Conservation (phyloP, 2,888 invertebrate species). For the Cephalotes varians region DNA sequence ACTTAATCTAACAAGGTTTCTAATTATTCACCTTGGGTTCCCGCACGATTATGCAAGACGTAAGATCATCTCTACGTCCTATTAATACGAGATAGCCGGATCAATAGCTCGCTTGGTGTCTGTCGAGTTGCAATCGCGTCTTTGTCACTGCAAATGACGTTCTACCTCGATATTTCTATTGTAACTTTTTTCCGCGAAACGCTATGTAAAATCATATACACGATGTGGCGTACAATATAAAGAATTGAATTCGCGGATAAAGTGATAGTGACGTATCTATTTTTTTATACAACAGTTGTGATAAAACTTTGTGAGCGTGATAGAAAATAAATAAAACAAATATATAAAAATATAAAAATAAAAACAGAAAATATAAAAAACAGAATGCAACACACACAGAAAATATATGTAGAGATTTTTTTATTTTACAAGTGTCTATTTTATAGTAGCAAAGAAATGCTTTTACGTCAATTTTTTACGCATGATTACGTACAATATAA, state of each 20-base stretch:
- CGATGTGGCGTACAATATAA: not conserved
- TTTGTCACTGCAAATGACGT: not conserved
- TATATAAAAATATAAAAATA: no score
- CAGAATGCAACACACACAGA: no score
- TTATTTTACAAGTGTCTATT: not conserved
- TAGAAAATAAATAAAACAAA: no score
- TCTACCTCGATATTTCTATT: slow-evolving; percentile 24
- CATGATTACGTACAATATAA: slow-evolving; percentile 45
- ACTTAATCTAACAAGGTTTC: not conserved
- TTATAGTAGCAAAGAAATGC: not conserved
- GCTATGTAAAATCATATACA: not conserved
- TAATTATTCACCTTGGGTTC: not conserved
- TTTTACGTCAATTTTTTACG: not conserved
- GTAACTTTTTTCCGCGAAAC: slow-evolving; percentile 11
- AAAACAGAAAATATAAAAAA: not conserved
- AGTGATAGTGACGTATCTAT: not conserved
- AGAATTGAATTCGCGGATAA: not conserved
- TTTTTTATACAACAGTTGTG: not conserved
- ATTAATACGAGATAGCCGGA: slow-evolving; percentile 35
- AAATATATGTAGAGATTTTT: slow-evolving; percentile 7
- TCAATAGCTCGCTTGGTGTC: slow-evolving; percentile 36
- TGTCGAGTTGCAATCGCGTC: slow-evolving; percentile 4
- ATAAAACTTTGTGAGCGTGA: slow-evolving; percentile 9
- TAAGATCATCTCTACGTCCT: slow-evolving; percentile 26
- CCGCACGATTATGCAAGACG: slow-evolving; percentile 11